Conservation (phyloP, 2,113 vertebrate genomes). For the Pseudopipra pipra region DNA sequence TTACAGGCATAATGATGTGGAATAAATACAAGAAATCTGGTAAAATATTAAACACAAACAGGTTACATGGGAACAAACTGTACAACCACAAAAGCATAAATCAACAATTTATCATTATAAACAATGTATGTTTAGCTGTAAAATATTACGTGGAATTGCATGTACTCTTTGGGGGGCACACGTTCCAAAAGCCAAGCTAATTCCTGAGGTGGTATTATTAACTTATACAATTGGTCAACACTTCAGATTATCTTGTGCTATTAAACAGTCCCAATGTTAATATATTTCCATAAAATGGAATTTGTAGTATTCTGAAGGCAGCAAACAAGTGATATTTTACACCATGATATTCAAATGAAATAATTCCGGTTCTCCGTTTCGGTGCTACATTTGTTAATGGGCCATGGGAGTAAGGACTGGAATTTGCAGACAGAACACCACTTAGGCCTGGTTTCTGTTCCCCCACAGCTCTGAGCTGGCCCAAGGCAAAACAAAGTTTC, state of each 20-base stretch:
- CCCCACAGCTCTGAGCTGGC: conserved; percentile 43
- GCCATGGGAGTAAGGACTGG: conserved; percentile 34
- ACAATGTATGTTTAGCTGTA: conserved; percentile 60
- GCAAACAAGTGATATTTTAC: conserved; percentile 45
- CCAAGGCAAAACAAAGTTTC: conserved; percentile 60
- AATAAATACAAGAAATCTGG: conserved; percentile 88
- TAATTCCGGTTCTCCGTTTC: background rate
- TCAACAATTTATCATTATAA: conserved; percentile 54
- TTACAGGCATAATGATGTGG: conserved; percentile 83
- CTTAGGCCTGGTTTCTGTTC: background rate
- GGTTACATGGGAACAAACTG: conserved; percentile 72
- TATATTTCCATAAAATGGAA: conserved; percentile 15
- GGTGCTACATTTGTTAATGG: conserved; percentile 57
- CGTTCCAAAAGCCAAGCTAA: conserved; percentile 65
- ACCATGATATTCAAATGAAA: conserved; percentile 6
- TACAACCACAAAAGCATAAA: conserved; percentile 75
- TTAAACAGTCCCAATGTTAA: conserved; percentile 51
- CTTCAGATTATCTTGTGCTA: conserved; percentile 71
- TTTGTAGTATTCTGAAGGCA: conserved; percentile 50
- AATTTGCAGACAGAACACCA: conserved; percentile 29
- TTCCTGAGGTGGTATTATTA: conserved; percentile 77
- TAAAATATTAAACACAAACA: conserved; percentile 81
- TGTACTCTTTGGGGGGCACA: conserved; percentile 38
- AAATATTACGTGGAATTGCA: conserved; percentile 58
- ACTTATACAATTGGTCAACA: conserved; percentile 52